A percentile compares a stretch with the other conserved stretches of the same genome.
Evolutionary conservation across 2,797 vertebrate species (phyloP).

Genomic region (Lepus oiostolus): DNA sequence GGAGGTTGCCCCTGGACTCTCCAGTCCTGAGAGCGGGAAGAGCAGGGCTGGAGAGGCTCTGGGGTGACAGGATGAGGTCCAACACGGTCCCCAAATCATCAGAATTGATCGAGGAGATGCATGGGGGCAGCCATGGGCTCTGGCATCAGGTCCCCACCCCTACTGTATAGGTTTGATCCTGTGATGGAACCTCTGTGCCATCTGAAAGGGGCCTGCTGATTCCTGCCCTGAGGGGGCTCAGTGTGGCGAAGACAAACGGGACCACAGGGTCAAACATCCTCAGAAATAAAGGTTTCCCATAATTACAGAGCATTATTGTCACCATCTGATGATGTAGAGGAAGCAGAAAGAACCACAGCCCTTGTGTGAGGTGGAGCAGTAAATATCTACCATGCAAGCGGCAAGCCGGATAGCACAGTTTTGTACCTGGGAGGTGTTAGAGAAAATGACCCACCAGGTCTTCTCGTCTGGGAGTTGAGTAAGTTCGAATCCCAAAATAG

Average conservation of each 20-base stretch:
- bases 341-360: neutral
- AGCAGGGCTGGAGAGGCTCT: neutral
- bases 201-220: neutral
- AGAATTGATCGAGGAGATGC: constrained; percentile 12
- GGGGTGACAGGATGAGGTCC: neutral
- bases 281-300: neutral
- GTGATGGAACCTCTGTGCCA: neutral
- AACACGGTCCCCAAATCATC: neutral
- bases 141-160: neutral
- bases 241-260: neutral
- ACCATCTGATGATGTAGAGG: constrained; percentile 7
- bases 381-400: neutral
- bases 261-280: neutral
- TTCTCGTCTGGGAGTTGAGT: constrained; percentile 1
- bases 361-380: neutral
- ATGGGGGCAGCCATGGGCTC: neutral
- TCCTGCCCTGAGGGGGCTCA: neutral
- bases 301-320: neutral
- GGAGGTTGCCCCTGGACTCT: neutral
- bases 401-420: neutral
- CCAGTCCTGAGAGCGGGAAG: neutral
- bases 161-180: neutral
- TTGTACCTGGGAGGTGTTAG: constrained; percentile 45
- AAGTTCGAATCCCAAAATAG: constrained; percentile 59
- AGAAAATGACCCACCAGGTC: constrained; percentile 47